These are phyloP conservation scores for Polymixis flavicincta DNA, from an alignment of 2,888 invertebrate genomes.

Conservation along the genomic window DNA sequence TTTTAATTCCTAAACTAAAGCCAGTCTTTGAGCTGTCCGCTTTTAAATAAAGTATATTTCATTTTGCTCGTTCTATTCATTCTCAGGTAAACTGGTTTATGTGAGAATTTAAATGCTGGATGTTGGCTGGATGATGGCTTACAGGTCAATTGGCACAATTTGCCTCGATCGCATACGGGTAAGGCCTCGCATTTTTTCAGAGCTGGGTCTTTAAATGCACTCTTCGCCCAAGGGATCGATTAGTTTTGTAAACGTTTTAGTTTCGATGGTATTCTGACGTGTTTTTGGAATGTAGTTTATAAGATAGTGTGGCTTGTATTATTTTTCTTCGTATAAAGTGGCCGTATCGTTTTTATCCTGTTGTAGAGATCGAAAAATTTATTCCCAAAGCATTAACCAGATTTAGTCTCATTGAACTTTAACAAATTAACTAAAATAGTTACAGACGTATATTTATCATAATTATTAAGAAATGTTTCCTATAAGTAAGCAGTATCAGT, in stretches of 20 bases:
- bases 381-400: not conserved
- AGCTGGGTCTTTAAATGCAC: not conserved
- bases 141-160: constrained; percentile 6
- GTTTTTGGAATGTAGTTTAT: constrained; percentile 1
- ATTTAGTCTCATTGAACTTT: not conserved
- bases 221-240: constrained; percentile 9
- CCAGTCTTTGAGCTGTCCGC: constrained; percentile 22
- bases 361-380: not conserved
- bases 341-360: not conserved
- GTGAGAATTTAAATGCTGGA: constrained; percentile 1
- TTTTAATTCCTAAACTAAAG: constrained; percentile 46
- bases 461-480: constrained; percentile 16
- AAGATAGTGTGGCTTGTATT: not conserved
- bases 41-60: constrained; percentile 26
- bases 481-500: constrained; percentile 19
- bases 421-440: constrained; percentile 3
- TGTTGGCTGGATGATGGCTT: not conserved
- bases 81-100: constrained; percentile 1
- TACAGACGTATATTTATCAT: not conserved
- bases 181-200: not conserved
- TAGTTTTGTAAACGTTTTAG: constrained; percentile 9
- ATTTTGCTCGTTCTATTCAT: constrained; percentile 22
- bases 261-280: not conserved
- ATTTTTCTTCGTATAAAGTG: not conserved
- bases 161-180: not conserved